Conservation (phyloP, 2,113 vertebrate species). For the Tricholaema leucomelas region DNA sequence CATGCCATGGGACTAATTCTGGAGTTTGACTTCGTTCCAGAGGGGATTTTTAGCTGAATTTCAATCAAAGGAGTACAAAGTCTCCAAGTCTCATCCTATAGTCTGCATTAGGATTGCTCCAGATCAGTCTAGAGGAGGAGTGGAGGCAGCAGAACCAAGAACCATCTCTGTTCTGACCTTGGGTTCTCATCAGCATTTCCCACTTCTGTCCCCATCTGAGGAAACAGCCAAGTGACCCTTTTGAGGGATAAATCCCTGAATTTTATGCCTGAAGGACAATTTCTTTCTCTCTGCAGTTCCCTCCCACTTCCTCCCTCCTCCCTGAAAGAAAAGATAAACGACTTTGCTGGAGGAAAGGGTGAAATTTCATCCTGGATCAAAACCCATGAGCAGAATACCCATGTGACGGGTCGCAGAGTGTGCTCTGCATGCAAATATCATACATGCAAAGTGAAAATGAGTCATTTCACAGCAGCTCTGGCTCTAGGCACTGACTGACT, state of each 20-base stretch:
- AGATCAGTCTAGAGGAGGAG: rapidly evolving
- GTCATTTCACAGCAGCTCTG: slow-evolving; percentile 55
- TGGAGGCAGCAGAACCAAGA: background rate
- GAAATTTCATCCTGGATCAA: slow-evolving; percentile 67
- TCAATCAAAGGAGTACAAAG: background rate
- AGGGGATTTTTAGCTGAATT: background rate
- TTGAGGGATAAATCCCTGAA: slow-evolving; percentile 27
- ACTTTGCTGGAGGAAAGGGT: slow-evolving; percentile 70
- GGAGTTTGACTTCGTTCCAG: background rate
- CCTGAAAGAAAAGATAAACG: slow-evolving; percentile 57
- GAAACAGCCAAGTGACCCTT: background rate
- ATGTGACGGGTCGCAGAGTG: background rate
- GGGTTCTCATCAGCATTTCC: background rate
- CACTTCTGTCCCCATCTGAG: background rate
- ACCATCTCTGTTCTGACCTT: background rate
- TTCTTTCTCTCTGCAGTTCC: background rate
- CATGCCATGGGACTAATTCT: rapidly evolving
- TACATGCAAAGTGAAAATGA: slow-evolving; percentile 62
- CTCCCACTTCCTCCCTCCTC: slow-evolving; percentile 58
- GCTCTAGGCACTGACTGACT: slow-evolving; percentile 55
- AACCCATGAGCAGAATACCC: slow-evolving; percentile 50
- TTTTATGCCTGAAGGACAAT: slow-evolving; percentile 23
- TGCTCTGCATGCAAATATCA: slow-evolving; percentile 61
- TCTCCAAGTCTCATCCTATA: background rate
- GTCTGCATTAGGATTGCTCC: background rate